Conservation (phyloP, 2,113 vertebrate genomes). For the Hiodon tergisus region DNA sequence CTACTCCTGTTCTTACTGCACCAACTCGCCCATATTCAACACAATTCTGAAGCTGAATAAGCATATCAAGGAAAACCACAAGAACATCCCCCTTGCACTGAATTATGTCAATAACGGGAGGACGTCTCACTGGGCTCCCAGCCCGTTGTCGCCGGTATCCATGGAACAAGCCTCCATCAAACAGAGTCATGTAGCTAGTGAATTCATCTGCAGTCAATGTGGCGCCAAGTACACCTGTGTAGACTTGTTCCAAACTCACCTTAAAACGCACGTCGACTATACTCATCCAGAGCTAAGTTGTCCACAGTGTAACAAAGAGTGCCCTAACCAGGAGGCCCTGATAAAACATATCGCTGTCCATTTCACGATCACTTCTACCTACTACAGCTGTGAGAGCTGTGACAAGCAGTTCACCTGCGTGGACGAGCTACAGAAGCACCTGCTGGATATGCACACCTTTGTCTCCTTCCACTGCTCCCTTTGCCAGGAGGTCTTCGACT, state of each 20-base stretch:
- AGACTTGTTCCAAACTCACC: slow-evolving; percentile 93
- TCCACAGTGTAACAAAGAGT: slow-evolving; percentile 98
- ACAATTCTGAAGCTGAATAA: slow-evolving; percentile 93
- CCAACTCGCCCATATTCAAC: slow-evolving; percentile 95
- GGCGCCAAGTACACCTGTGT: slow-evolving; percentile 89
- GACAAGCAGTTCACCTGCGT: slow-evolving; percentile 98
- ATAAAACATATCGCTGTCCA: slow-evolving; percentile 95
- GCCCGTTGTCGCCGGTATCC: slow-evolving; percentile 86
- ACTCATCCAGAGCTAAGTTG: slow-evolving; percentile 88
- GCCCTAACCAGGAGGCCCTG: slow-evolving; percentile 92
- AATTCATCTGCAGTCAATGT: slow-evolving; percentile 95
- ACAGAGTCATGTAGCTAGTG: slow-evolving; percentile 80
- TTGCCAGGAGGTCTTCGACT: slow-evolving; percentile 97
- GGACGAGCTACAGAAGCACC: slow-evolving; percentile 95
- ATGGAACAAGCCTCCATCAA: slow-evolving; percentile 83
- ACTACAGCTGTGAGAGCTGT: slow-evolving; percentile 97
- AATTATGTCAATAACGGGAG: slow-evolving; percentile 96
- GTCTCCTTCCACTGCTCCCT: slow-evolving; percentile 97
- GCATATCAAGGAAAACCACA: slow-evolving; percentile 97
- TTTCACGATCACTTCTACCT: slow-evolving; percentile 95
- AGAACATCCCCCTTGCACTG: slow-evolving; percentile 95
- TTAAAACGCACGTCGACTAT: slow-evolving; percentile 91
- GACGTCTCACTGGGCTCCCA: slow-evolving; percentile 83
- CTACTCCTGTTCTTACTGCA: slow-evolving; percentile 97
- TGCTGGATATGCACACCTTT: slow-evolving; percentile 97